phyloP scores from a whole-genome alignment of 2,888 invertebrate species.

The Coenonympha arcania region DNA sequence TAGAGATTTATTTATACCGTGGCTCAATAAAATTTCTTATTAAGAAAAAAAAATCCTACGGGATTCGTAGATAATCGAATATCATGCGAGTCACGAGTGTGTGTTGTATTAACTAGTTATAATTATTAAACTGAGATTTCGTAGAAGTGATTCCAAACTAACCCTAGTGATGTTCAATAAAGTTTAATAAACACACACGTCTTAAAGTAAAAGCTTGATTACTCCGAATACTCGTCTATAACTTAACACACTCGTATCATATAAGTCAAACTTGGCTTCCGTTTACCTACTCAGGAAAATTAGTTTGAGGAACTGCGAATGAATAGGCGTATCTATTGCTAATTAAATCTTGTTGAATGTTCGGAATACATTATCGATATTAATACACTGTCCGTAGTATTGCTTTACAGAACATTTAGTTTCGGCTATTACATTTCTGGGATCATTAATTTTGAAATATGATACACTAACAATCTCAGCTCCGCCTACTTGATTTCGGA shows the following conservation, averaged over 20 bases:
- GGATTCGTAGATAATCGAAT: too few relatives aligned
- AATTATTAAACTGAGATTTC: not conserved
- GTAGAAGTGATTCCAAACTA: too few relatives aligned
- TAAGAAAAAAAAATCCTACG: too few relatives aligned
- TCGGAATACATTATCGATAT: conserved; percentile 9
- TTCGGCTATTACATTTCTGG: conserved; percentile 16
- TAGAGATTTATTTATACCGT: too few relatives aligned
- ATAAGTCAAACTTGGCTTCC: conserved; percentile 16
- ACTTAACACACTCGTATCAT: conserved; percentile 18
- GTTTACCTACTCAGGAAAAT: conserved; percentile 14
- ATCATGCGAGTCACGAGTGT: too few relatives aligned
- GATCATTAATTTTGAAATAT: conserved; percentile 21
- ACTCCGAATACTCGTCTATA: conserved; percentile 14
- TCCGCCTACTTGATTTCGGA: conserved; percentile 6
- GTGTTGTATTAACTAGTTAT: too few relatives aligned
- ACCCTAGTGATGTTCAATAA: not conserved
- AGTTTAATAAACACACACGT: not conserved
- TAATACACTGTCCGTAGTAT: conserved; percentile 15
- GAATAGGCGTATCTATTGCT: conserved; percentile 19
- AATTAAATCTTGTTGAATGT: conserved; percentile 21
- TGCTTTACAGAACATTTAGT: conserved; percentile 22
- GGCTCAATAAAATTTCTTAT: too few relatives aligned
- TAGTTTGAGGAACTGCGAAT: conserved; percentile 13
- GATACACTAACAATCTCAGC: conserved; percentile 4
- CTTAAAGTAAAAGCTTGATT: conserved; percentile 9